These are phyloP conservation scores for Leucosticte australis DNA, from an alignment of 2,113 vertebrate species.

Conservation along the genomic window DNA sequence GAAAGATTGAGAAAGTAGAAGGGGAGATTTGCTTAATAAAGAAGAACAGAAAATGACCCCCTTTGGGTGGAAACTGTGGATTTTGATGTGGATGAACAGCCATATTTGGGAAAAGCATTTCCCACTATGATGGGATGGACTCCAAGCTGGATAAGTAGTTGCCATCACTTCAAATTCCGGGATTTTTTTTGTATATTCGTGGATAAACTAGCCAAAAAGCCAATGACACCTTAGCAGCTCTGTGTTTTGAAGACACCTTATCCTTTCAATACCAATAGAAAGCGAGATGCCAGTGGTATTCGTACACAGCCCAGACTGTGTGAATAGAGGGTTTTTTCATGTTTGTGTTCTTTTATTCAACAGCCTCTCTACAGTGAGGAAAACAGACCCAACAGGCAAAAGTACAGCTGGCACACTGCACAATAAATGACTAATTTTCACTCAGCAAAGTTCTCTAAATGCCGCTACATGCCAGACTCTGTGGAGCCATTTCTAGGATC, in stretches of 20 bases:
- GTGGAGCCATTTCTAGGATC: slow-evolving; percentile 59
- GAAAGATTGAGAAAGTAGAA: neutral
- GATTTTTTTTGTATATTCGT: neutral
- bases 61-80: neutral
- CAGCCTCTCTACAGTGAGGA: slow-evolving; percentile 28
- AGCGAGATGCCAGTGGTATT: neutral
- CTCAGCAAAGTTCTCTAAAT: slow-evolving; percentile 35
- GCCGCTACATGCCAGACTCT: slow-evolving; percentile 7
- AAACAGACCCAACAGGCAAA: slow-evolving; percentile 58
- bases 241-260: neutral
- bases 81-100: neutral
- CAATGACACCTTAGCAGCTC: neutral
- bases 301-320: neutral
- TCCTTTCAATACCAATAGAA: neutral
- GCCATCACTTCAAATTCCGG: neutral
- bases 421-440: slow-evolving; percentile 67
- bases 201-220: neutral
- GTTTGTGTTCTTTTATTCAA: slow-evolving; percentile 31
- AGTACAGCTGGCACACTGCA: slow-evolving; percentile 60
- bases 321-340: slow-evolving; percentile 7
- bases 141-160: neutral
- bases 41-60: neutral
- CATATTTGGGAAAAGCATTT: neutral
- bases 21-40: neutral
- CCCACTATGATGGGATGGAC: neutral